These are phyloP conservation scores for Ostrea denselamellosa DNA, from an alignment of 1,140 invertebrate species.

Conservation along the genomic window DNA sequence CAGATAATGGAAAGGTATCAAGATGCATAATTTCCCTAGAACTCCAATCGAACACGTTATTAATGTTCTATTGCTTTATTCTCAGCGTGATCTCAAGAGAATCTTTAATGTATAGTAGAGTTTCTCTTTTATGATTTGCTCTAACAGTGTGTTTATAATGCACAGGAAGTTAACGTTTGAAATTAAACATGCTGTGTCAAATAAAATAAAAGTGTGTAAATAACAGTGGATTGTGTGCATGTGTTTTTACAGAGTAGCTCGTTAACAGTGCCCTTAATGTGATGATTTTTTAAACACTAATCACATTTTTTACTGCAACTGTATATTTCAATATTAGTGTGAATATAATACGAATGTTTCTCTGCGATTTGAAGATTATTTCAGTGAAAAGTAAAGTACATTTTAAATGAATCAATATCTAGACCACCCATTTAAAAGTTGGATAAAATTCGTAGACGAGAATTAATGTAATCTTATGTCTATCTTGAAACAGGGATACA, in stretches of 20 bases:
- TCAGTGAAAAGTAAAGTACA: no score
- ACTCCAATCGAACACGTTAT: not conserved
- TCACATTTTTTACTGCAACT: no score
- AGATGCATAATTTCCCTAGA: not conserved
- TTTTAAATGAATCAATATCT: no score
- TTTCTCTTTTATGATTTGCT: not conserved
- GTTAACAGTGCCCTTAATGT: no score
- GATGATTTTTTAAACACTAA: no score
- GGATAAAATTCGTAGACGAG: no score
- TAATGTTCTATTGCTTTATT: not conserved
- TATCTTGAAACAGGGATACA: constrained; percentile 61
- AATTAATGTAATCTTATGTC: not conserved
- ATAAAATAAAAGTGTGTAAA: not conserved
- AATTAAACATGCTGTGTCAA: not conserved
- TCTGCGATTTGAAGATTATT: no score
- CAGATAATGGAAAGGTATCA: constrained; percentile 16
- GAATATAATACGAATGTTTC: no score
- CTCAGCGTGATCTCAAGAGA: not conserved
- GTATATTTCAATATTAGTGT: no score
- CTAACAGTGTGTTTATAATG: not conserved
- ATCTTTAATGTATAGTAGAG: not conserved
- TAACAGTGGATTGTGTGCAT: not conserved
- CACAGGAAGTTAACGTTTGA: not conserved
- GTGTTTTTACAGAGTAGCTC: no score
- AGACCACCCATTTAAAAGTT: no score